Conservation (phyloP, 1,140 invertebrate genomes). For the Diorhabda elongata region DNA sequence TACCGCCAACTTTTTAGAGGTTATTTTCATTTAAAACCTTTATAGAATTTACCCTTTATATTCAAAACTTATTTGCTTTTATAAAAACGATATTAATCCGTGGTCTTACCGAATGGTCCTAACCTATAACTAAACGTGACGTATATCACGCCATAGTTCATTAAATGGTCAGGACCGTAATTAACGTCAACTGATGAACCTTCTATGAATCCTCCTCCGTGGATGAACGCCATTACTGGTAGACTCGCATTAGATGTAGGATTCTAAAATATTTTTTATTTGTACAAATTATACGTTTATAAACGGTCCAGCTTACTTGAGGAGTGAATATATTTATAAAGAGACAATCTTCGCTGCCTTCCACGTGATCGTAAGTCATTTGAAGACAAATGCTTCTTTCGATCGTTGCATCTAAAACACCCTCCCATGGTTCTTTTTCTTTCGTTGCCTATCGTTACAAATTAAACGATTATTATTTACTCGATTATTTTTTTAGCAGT, state of each 20-base stretch:
- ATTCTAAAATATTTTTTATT: constrained; percentile 6
- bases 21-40: too few species aligned
- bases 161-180: constrained; percentile 60
- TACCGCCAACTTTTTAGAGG: too few species aligned
- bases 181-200: constrained; percentile 46
- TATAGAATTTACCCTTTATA: too few species aligned
- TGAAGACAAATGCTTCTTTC: constrained; percentile 22
- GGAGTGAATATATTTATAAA: constrained; percentile 26
- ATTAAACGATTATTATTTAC: not conserved
- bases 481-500: not conserved
- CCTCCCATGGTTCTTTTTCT: constrained; percentile 15
- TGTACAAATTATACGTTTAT: not conserved
- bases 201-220: constrained; percentile 57
- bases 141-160: constrained; percentile 58
- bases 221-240: constrained; percentile 54
- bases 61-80: too few species aligned
- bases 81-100: not conserved
- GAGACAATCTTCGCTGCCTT: constrained; percentile 27
- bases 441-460: not conserved
- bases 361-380: constrained; percentile 16
- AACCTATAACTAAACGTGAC: constrained; percentile 70
- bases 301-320: constrained; percentile 1
- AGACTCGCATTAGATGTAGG: constrained; percentile 16
- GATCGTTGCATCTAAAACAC: constrained; percentile 18
- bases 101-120: constrained; percentile 52